A percentile compares a stretch with the other conserved stretches of the same genome.
Conservation (phyloP, 2,113 vertebrate species). For the Corydoras maculifer region DNA sequence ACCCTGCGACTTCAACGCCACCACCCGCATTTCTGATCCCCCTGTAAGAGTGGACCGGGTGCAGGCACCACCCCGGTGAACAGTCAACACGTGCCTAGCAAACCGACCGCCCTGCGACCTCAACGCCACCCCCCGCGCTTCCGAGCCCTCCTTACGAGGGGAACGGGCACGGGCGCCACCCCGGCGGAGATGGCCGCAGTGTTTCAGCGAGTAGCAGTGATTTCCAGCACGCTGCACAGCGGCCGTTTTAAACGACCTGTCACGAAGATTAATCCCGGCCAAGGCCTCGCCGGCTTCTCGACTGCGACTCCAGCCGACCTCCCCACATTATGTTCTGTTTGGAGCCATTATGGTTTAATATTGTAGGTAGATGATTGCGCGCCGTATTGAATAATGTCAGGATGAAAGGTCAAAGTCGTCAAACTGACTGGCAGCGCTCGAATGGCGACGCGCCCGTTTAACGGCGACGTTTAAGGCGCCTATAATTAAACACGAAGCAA, state of each 20-base stretch:
- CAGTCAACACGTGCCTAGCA: background rate
- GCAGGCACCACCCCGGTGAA: background rate
- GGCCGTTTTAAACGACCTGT: conserved; percentile 43
- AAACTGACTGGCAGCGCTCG: conserved; percentile 51
- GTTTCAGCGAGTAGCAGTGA: conserved; percentile 44
- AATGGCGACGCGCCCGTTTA: conserved; percentile 48
- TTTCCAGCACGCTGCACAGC: conserved; percentile 44
- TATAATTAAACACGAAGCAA: conserved; percentile 55
- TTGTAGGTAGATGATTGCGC: conserved; percentile 48
- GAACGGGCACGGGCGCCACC: too few relatives aligned
- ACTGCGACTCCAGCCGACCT: conserved; percentile 39
- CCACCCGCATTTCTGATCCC: too few relatives aligned
- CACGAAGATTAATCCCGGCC: conserved; percentile 44
- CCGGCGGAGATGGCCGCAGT: background rate
- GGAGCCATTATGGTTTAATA: conserved; percentile 53
- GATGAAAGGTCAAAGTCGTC: conserved; percentile 56
- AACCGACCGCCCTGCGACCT: too few relatives aligned
- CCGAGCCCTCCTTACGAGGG: too few relatives aligned
- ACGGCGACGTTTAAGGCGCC: conserved; percentile 49
- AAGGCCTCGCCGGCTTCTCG: conserved; percentile 37
- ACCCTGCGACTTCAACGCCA: too few relatives aligned
- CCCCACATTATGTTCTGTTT: conserved; percentile 50
- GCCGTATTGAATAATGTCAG: conserved; percentile 52
- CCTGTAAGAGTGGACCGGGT: too few relatives aligned
- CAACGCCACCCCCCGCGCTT: too few relatives aligned